A percentile compares a stretch with the other conserved stretches of the same genome.
Evolutionary conservation across 2,113 vertebrate species (phyloP).

Genomic region (Poeciliopsis prolifica): DNA sequence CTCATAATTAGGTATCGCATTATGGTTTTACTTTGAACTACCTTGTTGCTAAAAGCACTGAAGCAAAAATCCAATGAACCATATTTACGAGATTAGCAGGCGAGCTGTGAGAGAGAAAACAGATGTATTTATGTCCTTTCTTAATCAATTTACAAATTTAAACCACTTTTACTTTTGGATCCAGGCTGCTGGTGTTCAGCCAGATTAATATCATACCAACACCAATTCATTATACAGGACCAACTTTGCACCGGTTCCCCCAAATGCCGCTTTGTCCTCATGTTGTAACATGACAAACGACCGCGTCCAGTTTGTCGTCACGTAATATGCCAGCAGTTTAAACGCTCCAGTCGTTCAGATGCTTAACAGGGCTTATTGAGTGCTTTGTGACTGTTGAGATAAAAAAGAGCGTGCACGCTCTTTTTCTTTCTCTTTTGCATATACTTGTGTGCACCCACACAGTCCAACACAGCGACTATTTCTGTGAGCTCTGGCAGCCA

Average conservation of each 20-base stretch:
- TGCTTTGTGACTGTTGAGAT: constrained; percentile 36
- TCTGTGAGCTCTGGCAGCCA: constrained; percentile 69
- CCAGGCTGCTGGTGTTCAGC: neutral
- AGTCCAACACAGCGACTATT: constrained; percentile 65
- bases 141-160: too few species aligned
- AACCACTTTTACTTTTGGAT: too few species aligned
- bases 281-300: neutral
- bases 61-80: too few species aligned
- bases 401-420: neutral
- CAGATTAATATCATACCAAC: neutral
- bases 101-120: too few species aligned
- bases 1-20: too few species aligned
- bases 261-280: constrained; percentile 1
- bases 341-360: constrained; percentile 2
- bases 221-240: fast-evolving
- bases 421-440: neutral
- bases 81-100: too few species aligned
- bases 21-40: too few species aligned
- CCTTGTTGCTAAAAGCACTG: too few species aligned
- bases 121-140: too few species aligned
- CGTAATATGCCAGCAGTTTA: constrained; percentile 6
- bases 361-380: constrained; percentile 16
- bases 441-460: constrained; percentile 27
- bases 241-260: neutral
- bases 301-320: constrained; percentile 7